Conservation (phyloP, 2,888 invertebrate species). For the Campopleginae sp. region DNA sequence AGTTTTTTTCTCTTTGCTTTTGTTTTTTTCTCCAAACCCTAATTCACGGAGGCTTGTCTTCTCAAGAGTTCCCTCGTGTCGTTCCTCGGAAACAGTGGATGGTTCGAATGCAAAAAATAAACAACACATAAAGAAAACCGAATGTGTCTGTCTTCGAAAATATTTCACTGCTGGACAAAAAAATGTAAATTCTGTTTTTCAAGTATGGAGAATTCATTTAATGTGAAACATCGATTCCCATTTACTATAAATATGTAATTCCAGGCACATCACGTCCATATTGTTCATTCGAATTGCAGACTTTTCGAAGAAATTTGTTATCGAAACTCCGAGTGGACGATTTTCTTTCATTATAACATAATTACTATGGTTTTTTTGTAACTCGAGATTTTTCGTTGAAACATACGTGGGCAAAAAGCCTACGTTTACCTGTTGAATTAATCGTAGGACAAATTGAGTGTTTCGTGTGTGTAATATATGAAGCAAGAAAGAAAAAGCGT, state of each 20-base stretch:
- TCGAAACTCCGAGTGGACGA: constrained; percentile 9
- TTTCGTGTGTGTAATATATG: constrained; percentile 46
- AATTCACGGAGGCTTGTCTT: neutral
- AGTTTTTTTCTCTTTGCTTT: neutral
- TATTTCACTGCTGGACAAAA: neutral
- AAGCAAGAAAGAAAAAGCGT: constrained; percentile 14
- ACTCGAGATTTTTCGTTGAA: constrained; percentile 31
- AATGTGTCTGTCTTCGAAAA: neutral
- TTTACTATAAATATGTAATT: neutral
- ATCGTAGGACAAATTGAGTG: constrained; percentile 52
- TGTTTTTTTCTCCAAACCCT: neutral
- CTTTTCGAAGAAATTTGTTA: constrained; percentile 1
- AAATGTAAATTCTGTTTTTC: neutral
- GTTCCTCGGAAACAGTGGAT: neutral
- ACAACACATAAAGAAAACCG: neutral
- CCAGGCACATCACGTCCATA: neutral
- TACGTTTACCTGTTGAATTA: constrained; percentile 53
- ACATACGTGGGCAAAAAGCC: constrained; percentile 30
- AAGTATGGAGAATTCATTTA: neutral
- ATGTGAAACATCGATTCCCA: neutral
- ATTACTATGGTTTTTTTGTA: neutral
- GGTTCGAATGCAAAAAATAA: constrained; percentile 10
- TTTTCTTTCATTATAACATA: neutral
- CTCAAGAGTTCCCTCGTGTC: constrained; percentile 19
- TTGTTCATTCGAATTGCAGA: constrained; percentile 20